Evolutionary conservation across 2,113 vertebrate genomes (phyloP).

Genomic region (Ictidomys tridecemlineatus): DNA sequence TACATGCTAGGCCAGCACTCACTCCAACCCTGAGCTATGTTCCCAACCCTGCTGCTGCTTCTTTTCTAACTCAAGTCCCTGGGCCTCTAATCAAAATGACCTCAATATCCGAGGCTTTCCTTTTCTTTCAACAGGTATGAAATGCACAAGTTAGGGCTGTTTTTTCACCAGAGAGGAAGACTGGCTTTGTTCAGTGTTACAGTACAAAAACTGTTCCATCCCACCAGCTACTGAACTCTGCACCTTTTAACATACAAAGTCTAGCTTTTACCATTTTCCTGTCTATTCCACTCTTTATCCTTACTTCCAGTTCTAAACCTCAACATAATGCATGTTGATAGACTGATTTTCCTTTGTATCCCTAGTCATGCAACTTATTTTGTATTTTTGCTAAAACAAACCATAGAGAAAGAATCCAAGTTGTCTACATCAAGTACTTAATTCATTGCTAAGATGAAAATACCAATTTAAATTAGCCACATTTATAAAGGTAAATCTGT

Average conservation of each 20-base stretch:
- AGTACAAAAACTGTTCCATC: not conserved
- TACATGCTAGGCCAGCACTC: no score
- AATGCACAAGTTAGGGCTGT: slow-evolving; percentile 11
- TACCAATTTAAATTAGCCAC: slow-evolving; percentile 3
- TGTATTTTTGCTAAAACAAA: slow-evolving; percentile 38
- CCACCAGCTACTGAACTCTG: not conserved
- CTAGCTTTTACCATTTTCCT: not conserved
- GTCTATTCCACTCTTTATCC: not conserved
- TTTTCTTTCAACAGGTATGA: not conserved
- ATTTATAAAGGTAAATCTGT: not conserved
- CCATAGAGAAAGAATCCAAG: not conserved
- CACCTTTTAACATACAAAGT: not conserved
- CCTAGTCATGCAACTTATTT: not conserved
- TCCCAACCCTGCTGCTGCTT: not conserved
- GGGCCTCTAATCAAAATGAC: not conserved
- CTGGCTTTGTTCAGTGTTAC: not conserved
- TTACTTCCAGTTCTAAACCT: slow-evolving; percentile 4
- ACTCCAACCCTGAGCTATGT: no score
- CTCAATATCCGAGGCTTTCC: not conserved
- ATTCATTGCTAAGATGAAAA: slow-evolving; percentile 2
- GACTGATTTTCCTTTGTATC: not conserved
- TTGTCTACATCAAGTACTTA: not conserved
- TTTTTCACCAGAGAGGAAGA: not conserved
- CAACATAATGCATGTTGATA: not conserved
- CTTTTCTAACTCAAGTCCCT: not conserved